Conservation (phyloP, 2,797 vertebrate genomes). For the Danio albolineatus region DNA sequence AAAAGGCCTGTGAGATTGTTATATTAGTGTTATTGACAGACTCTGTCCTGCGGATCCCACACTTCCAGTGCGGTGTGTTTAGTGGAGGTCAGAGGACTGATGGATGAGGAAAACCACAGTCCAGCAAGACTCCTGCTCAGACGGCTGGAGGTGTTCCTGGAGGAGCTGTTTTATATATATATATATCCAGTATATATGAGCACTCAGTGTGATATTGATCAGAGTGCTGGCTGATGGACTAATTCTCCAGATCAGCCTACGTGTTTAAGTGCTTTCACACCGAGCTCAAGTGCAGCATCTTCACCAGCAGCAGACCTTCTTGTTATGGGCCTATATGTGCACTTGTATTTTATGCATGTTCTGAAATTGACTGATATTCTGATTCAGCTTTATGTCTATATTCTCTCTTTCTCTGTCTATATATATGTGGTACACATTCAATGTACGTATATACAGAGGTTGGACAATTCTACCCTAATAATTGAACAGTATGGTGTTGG, state of each 20-base stretch:
- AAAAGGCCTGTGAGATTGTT: background rate
- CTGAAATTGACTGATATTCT: background rate
- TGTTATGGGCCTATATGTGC: background rate
- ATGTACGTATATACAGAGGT: too few species aligned
- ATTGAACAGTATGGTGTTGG: too few species aligned
- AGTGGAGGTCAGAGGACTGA: slow-evolving; percentile 63
- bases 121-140: slow-evolving; percentile 49
- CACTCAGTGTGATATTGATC: slow-evolving; percentile 47
- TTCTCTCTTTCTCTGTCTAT: too few species aligned
- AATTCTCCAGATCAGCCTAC: slow-evolving; percentile 25
- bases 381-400: too few species aligned
- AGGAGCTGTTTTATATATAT: slow-evolving; percentile 41
- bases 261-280: slow-evolving; percentile 38
- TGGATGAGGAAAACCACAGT: slow-evolving; percentile 78
- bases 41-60: too few species aligned
- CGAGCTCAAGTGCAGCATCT: background rate
- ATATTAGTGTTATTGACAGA: background rate
- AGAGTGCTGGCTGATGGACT: slow-evolving; percentile 12
- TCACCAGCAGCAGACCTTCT: background rate
- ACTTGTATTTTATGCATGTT: background rate
- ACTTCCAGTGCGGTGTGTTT: background rate
- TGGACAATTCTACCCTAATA: too few species aligned
- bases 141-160: slow-evolving; percentile 57
- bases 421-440: too few species aligned
- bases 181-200: slow-evolving; percentile 27